Conservation (phyloP, 2,797 vertebrate genomes). For the Arnoldichthys spilopterus region DNA sequence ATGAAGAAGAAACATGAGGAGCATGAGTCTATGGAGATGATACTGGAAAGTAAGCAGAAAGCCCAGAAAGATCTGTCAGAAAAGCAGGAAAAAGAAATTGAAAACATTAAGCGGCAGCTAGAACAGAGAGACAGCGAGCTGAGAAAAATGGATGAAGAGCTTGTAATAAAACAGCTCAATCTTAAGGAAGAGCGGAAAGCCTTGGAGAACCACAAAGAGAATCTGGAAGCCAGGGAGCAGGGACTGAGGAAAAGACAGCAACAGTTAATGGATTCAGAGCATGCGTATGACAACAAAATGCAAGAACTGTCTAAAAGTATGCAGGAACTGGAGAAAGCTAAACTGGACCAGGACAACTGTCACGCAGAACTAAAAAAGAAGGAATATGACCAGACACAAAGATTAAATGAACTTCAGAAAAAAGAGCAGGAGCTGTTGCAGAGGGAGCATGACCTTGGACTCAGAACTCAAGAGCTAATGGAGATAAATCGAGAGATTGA, state of each 20-base stretch:
- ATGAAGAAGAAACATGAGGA: conserved; percentile 24
- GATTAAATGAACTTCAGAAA: conserved; percentile 27
- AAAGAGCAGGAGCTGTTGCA: conserved; percentile 38
- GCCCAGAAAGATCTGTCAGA: conserved; percentile 32
- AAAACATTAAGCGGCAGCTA: conserved; percentile 31
- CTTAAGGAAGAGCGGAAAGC: conserved; percentile 33
- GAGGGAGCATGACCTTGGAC: conserved; percentile 34
- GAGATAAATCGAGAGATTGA: conserved; percentile 26
- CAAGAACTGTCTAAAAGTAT: conserved; percentile 32
- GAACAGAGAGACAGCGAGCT: conserved; percentile 35
- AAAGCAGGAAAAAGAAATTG: conserved; percentile 46
- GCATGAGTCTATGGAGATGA: conserved; percentile 10
- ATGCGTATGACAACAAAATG: conserved; percentile 27
- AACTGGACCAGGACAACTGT: conserved; percentile 29
- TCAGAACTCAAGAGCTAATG: conserved; percentile 35
- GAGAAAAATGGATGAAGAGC: conserved; percentile 23
- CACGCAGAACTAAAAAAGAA: conserved; percentile 38
- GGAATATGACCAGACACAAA: conserved; percentile 39
- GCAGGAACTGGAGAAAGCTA: conserved; percentile 45
- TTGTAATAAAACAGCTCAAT: conserved; percentile 31
- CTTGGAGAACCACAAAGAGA: conserved; percentile 22
- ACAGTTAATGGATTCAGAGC: conserved; percentile 23
- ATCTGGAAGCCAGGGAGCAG: conserved; percentile 36
- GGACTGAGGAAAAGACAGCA: conserved; percentile 43
- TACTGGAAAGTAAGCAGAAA: conserved; percentile 28